A percentile compares a stretch with the other conserved stretches of the same genome.
Evolutionary conservation across 2,888 invertebrate species (phyloP).

Genomic region (Caenorhabditis parvicauda): DNA sequence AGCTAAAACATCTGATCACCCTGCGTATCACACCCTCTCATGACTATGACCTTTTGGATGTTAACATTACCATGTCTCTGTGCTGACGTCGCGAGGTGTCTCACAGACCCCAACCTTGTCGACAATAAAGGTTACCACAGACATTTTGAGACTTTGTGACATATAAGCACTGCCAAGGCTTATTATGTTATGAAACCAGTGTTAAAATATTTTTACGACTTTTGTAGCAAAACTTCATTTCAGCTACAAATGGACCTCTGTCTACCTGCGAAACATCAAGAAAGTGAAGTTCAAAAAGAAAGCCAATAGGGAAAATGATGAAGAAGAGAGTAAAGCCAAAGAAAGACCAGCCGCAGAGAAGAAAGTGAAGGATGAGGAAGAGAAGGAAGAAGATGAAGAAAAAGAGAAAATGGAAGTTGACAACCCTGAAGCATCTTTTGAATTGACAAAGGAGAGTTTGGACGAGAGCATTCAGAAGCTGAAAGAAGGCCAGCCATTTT

Average conservation of each 20-base stretch:
- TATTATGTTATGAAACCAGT: no score
- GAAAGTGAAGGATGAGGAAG: not conserved
- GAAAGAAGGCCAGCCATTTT: conserved; percentile 15
- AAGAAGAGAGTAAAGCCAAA: not conserved
- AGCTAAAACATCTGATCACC: no score
- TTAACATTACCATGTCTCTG: no score
- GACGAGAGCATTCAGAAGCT: conserved; percentile 1
- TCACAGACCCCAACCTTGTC: no score
- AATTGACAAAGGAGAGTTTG: not conserved
- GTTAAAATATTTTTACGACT: no score
- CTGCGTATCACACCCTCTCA: no score
- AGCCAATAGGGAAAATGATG: not conserved
- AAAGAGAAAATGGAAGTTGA: not conserved
- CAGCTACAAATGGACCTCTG: conserved; percentile 14
- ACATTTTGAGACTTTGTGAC: no score
- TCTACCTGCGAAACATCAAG: not conserved
- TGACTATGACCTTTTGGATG: no score
- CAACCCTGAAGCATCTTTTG: conserved; percentile 1
- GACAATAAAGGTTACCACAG: no score
- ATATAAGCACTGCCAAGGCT: no score
- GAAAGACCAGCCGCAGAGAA: not conserved
- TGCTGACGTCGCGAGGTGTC: no score
- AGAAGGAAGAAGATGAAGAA: not conserved
- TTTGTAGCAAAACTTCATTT: no score
- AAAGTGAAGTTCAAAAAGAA: conserved; percentile 2